A percentile compares a stretch with the other conserved stretches of the same genome.
Conservation (phyloP, 2,888 invertebrate species). For the Lysandra coridon region DNA sequence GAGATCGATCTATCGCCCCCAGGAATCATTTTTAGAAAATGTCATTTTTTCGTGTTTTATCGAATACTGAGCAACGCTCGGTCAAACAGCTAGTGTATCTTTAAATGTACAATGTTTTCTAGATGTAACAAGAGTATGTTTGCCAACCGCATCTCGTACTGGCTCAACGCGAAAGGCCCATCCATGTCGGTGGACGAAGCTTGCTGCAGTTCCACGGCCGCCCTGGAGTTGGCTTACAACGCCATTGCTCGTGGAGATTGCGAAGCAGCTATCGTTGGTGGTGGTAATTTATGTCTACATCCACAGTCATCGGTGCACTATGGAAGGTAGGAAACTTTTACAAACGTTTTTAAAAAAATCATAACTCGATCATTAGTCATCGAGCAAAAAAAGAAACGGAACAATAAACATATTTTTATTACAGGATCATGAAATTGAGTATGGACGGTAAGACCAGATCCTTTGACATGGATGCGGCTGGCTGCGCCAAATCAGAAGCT, state of each 20-base stretch:
- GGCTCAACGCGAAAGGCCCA: slow-evolving; percentile 57
- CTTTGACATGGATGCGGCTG: slow-evolving; percentile 77
- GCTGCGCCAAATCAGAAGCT: slow-evolving; percentile 49
- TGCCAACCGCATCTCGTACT: slow-evolving; percentile 59
- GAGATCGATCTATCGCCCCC: too few species aligned
- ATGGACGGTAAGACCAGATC: slow-evolving; percentile 85
- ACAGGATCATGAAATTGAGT: slow-evolving; percentile 73
- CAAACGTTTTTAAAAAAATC: background rate
- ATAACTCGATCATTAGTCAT: too few species aligned
- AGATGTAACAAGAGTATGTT: slow-evolving; percentile 54
- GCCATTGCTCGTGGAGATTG: slow-evolving; percentile 53
- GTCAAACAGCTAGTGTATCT: background rate
- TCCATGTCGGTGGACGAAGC: slow-evolving; percentile 52
- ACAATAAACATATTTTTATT: background rate
- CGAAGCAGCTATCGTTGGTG: slow-evolving; percentile 80
- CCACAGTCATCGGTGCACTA: slow-evolving; percentile 54
- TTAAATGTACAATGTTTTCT: slow-evolving; percentile 6
- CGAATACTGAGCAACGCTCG: too few species aligned
- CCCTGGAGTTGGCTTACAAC: slow-evolving; percentile 51
- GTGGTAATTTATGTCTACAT: slow-evolving; percentile 75
- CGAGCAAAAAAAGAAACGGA: too few species aligned
- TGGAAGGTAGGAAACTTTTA: slow-evolving; percentile 29
- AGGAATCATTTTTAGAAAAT: too few species aligned
- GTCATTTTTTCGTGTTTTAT: too few species aligned
- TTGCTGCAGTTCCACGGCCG: slow-evolving; percentile 50